A percentile compares a stretch with the other conserved stretches of the same genome.
phyloP scores from a whole-genome alignment of 1,140 invertebrate species.

The Sycobia sp. region DNA sequence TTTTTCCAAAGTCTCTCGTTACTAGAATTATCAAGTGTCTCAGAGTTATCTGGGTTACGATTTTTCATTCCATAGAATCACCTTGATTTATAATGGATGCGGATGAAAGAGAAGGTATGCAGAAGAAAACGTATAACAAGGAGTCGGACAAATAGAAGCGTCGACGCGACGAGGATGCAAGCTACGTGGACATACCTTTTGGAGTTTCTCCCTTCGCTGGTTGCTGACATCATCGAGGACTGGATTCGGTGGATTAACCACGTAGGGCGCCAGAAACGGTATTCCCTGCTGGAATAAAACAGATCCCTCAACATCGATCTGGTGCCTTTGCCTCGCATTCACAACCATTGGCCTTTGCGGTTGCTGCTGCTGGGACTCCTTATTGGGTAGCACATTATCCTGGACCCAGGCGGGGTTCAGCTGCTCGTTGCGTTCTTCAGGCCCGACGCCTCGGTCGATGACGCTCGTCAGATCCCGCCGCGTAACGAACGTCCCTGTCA shows the following conservation, averaged over 20 bases:
- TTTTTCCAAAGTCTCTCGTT: no score
- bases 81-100: no score
- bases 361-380: conserved; percentile 30
- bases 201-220: conserved; percentile 74
- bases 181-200: no score
- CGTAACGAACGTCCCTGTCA: conserved; percentile 54
- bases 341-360: conserved; percentile 51
- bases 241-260: conserved; percentile 68
- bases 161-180: no score
- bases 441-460: conserved; percentile 50
- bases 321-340: conserved; percentile 38
- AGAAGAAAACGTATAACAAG: no score
- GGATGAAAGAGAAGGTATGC: no score
- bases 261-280: conserved; percentile 57
- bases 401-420: conserved; percentile 54
- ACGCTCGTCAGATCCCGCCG: conserved; percentile 50
- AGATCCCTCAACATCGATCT: conserved; percentile 50
- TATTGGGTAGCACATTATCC: conserved; percentile 48
- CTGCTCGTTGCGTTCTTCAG: conserved; percentile 51
- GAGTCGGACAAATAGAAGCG: no score
- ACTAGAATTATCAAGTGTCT: no score
- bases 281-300: conserved; percentile 52
- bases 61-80: no score
- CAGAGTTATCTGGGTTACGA: no score
- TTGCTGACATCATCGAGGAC: conserved; percentile 60